Evolutionary conservation across 2,888 invertebrate species (phyloP).

Genomic region (Acrocyrtus sp.): DNA sequence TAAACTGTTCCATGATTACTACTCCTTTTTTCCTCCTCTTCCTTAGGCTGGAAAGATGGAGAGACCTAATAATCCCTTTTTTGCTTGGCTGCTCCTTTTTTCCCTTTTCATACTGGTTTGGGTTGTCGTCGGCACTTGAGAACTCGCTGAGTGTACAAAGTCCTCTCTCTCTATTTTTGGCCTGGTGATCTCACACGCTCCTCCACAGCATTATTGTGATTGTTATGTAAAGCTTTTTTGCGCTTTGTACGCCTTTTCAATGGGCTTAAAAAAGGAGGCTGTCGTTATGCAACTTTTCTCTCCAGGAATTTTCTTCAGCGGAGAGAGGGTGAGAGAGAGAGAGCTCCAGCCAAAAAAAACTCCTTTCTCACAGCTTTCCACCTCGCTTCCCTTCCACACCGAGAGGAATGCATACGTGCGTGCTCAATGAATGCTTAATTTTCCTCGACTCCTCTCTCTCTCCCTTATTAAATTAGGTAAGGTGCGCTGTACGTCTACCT

Average conservation of each 20-base stretch:
- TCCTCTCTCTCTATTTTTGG: not conserved
- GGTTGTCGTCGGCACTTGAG: conserved; percentile 3
- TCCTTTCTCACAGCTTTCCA: conserved; percentile 24
- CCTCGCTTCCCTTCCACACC: conserved; percentile 4
- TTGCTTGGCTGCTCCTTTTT: conserved; percentile 26
- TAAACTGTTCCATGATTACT: conserved; percentile 33
- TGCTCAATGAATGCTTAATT: not conserved
- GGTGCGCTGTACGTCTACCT: too few relatives aligned
- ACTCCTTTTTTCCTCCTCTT: conserved; percentile 18
- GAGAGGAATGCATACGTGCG: not conserved
- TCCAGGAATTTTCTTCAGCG: conserved; percentile 1
- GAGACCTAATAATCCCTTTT: conserved; percentile 42
- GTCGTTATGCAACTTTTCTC: not conserved
- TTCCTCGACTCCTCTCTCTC: not conserved
- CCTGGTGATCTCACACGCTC: conserved; percentile 31
- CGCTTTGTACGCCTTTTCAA: not conserved
- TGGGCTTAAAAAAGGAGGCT: conserved; percentile 30
- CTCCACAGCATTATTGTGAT: conserved; percentile 18
- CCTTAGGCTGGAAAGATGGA: conserved; percentile 11
- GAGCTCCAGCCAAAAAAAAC: too few relatives aligned
- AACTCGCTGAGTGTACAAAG: not conserved
- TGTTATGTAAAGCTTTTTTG: conserved; percentile 34
- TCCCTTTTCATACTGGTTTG: not conserved
- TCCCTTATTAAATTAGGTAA: too few relatives aligned
- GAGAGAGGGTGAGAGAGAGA: too few relatives aligned